These are phyloP conservation scores for Podarcis cretensis DNA, from an alignment of 2,113 vertebrate genomes.

Conservation along the genomic window DNA sequence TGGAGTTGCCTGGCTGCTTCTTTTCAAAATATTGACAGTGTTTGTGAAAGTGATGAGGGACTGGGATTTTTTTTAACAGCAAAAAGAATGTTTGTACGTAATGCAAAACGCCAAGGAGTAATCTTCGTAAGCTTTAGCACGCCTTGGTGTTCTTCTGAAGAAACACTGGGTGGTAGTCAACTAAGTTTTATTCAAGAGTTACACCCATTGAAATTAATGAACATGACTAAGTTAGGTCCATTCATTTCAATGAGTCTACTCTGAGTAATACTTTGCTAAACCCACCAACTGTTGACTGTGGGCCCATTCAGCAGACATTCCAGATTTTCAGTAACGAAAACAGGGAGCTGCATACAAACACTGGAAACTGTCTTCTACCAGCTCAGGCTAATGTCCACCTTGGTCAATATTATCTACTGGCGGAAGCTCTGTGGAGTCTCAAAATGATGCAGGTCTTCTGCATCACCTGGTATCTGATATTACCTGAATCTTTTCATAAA, in stretches of 20 bases:
- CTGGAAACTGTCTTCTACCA: neutral
- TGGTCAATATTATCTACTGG: neutral
- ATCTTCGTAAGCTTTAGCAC: neutral
- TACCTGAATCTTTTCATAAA: no score
- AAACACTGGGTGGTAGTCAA: neutral
- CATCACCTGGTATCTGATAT: neutral
- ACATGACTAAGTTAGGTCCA: no score
- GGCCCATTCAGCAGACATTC: neutral
- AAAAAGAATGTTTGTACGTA: slow-evolving; percentile 7
- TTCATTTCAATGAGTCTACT: no score
- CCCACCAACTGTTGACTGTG: neutral
- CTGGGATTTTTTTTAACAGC: neutral
- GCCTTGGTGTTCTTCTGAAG: neutral
- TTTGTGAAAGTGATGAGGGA: neutral
- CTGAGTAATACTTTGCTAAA: no score
- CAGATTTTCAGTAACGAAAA: neutral
- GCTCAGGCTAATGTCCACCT: no score
- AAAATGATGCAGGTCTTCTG: neutral
- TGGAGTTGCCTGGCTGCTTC: neutral
- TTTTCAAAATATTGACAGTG: neutral
- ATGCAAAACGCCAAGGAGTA: neutral
- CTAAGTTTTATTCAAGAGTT: no score
- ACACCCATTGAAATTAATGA: no score
- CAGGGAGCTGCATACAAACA: neutral
- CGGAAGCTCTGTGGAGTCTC: neutral